A percentile compares a stretch with the other conserved stretches of the same genome.
Conservation (phyloP, 2,797 vertebrate genomes). For the Helicolenus hilgendorfi region DNA sequence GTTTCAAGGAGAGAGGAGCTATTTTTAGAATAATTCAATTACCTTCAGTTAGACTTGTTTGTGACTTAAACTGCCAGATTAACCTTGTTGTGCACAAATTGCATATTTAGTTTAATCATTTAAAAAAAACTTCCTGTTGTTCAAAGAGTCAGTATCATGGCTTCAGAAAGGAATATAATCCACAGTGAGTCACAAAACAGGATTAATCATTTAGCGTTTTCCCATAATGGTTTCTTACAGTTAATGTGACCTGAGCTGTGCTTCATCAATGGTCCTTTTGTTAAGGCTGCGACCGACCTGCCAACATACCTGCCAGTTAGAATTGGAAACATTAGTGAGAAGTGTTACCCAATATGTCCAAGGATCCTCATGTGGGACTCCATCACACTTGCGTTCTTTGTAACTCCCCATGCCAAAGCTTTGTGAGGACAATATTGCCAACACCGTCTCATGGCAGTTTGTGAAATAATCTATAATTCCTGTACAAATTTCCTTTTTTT, state of each 20-base stretch:
- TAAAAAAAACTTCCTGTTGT: neutral
- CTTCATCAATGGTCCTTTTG: constrained; percentile 67
- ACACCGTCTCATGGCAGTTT: neutral
- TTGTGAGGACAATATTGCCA: neutral
- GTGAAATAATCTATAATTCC: neutral
- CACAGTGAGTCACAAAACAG: constrained; percentile 3
- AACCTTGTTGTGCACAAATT: neutral
- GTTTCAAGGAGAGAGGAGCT: constrained; percentile 17
- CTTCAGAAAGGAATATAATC: neutral
- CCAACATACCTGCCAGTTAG: constrained; percentile 48
- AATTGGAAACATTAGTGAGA: neutral
- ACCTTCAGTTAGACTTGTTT: neutral
- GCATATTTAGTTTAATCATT: neutral
- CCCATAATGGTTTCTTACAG: constrained; percentile 8
- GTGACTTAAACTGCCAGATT: neutral
- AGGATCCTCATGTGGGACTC: neutral
- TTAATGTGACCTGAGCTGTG: constrained; percentile 12
- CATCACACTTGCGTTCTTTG: neutral
- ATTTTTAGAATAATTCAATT: constrained; percentile 30
- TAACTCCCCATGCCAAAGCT: neutral
- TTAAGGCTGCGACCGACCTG: constrained; percentile 33
- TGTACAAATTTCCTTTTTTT: neutral
- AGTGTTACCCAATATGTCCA: neutral
- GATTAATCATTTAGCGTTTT: constrained; percentile 37
- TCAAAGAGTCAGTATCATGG: neutral